These are phyloP conservation scores for Osmerus mordax DNA, from an alignment of 2,113 vertebrate species.

Conservation along the genomic window DNA sequence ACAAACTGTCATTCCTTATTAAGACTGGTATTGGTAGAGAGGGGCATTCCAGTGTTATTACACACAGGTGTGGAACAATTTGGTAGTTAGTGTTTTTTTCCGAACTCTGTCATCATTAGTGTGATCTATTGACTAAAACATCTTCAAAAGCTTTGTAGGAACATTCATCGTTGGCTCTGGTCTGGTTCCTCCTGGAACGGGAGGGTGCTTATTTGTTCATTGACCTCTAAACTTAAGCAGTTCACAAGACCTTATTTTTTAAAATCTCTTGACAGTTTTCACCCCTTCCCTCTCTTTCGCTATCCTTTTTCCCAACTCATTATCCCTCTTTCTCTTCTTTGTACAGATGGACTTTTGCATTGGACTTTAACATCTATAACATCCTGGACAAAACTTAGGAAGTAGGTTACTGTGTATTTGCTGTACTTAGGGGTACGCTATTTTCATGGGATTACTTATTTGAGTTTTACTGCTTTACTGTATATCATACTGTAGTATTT, in stretches of 20 bases:
- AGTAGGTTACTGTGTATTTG: neutral
- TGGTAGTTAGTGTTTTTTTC: neutral
- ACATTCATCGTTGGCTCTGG: neutral
- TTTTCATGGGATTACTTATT: too few relatives aligned
- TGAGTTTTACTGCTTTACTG: too few relatives aligned
- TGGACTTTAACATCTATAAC: neutral
- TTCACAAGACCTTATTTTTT: conserved; percentile 9
- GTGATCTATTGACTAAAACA: neutral
- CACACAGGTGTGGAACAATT: too few relatives aligned
- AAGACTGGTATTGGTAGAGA: too few relatives aligned
- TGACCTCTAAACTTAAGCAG: conserved; percentile 7
- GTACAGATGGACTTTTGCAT: too few relatives aligned
- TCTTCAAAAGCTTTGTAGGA: neutral
- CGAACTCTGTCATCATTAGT: neutral
- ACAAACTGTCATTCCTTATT: too few relatives aligned
- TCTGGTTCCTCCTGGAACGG: neutral
- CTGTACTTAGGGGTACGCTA: too few relatives aligned
- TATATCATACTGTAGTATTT: too few relatives aligned
- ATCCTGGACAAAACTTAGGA: conserved; percentile 4
- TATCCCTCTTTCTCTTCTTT: neutral
- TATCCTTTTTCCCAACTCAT: neutral
- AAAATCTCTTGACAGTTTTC: neutral
- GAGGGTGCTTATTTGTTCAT: neutral
- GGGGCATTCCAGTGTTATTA: too few relatives aligned
- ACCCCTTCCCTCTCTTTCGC: neutral